Conservation (phyloP, 2,113 vertebrate species). For the Pachycephala philippinensis region DNA sequence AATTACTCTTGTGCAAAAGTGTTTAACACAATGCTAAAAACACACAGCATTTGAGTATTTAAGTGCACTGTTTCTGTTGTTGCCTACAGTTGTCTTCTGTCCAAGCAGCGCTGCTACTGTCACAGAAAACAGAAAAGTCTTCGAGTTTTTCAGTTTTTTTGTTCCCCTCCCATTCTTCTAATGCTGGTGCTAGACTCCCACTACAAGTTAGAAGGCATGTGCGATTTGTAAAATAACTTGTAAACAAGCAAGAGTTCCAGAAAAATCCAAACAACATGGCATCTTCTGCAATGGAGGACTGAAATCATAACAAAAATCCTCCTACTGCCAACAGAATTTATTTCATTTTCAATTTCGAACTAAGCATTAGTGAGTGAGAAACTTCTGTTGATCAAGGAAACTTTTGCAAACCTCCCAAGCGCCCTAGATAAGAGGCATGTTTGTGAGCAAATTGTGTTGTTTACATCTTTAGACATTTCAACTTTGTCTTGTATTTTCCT, state of each 20-base stretch:
- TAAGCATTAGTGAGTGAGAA: neutral
- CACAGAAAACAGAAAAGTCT: neutral
- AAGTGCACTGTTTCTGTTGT: neutral
- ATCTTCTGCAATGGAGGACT: neutral
- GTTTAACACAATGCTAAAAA: neutral
- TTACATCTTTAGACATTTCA: neutral
- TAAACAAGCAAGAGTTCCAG: neutral
- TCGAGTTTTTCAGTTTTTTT: neutral
- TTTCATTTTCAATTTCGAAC: neutral
- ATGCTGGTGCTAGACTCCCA: neutral
- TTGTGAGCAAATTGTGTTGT: neutral
- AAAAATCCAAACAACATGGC: neutral
- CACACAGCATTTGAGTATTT: rapidly evolving
- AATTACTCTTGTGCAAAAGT: neutral
- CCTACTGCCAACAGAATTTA: neutral
- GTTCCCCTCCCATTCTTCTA: neutral
- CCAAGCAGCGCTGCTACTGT: neutral
- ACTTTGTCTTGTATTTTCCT: neutral
- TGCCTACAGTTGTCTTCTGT: neutral
- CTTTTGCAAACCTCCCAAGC: neutral
- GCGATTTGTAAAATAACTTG: neutral
- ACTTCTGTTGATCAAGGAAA: neutral
- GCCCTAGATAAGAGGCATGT: rapidly evolving
- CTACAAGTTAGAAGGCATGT: neutral
- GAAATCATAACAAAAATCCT: neutral